Percentiles rank a stretch among this genome's conserved stretches.
These are phyloP conservation scores for Manis pentadactyla DNA, from an alignment of 2,797 vertebrate genomes.

Conservation along the genomic window DNA sequence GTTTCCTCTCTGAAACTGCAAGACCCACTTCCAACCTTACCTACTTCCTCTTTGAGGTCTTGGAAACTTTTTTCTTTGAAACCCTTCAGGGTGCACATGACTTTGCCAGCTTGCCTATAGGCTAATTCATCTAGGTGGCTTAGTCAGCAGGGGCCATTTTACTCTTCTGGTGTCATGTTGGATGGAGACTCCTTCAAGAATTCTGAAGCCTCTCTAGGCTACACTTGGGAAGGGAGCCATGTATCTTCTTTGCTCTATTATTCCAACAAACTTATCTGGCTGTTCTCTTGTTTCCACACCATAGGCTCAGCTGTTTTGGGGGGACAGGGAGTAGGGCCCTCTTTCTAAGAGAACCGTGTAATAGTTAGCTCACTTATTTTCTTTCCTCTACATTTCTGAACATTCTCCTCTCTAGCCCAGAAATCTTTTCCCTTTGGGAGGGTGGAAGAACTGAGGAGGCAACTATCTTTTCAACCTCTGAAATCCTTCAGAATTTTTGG, in stretches of 20 bases:
- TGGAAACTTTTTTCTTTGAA: background rate
- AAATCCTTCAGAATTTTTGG: background rate
- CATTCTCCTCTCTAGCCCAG: background rate
- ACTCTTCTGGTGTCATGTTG: background rate
- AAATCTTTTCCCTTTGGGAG: background rate
- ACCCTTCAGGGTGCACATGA: background rate
- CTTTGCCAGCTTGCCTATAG: background rate
- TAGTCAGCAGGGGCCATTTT: background rate
- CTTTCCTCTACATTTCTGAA: slow-evolving; percentile 4
- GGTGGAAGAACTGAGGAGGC: background rate
- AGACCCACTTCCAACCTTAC: background rate
- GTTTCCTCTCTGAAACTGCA: background rate
- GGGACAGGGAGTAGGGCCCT: background rate
- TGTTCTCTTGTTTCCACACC: background rate
- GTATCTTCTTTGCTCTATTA: background rate
- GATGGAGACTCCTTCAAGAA: background rate
- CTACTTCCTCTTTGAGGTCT: background rate
- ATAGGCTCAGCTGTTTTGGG: background rate
- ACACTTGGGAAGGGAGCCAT: background rate
- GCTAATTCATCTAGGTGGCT: background rate
- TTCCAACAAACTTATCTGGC: background rate
- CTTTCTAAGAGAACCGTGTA: background rate
- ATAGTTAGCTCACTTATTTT: background rate
- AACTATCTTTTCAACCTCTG: background rate
- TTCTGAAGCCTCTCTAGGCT: background rate